These are phyloP conservation scores for Tenthredo scrophulariae DNA, from an alignment of 2,888 invertebrate genomes.

Conservation along the genomic window DNA sequence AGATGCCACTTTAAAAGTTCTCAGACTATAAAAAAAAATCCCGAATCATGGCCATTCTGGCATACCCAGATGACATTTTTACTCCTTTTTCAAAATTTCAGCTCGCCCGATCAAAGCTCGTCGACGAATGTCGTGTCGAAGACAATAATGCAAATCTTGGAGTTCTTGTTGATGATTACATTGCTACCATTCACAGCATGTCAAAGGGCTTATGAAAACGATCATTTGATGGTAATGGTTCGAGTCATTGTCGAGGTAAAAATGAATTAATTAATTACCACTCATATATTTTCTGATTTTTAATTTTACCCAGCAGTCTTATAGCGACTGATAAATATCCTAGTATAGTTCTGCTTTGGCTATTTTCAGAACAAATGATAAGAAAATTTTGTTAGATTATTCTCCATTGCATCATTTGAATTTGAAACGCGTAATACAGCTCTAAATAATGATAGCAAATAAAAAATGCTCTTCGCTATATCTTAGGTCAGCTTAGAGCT, in stretches of 20 bases:
- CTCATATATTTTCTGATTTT: background rate
- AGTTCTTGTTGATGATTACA: conserved; percentile 58
- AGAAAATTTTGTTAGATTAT: background rate
- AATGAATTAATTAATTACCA: background rate
- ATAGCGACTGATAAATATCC: background rate
- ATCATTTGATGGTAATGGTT: conserved; percentile 62
- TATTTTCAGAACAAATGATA: background rate
- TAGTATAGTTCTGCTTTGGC: background rate
- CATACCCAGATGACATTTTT: background rate
- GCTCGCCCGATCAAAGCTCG: background rate
- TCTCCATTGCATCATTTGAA: background rate
- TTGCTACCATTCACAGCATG: conserved; percentile 59
- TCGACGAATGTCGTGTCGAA: conserved; percentile 47
- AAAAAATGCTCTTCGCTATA: background rate
- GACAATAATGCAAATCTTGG: conserved; percentile 59
- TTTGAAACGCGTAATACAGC: background rate
- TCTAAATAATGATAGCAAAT: background rate
- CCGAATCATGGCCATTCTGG: background rate
- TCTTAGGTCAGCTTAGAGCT: conserved; percentile 66
- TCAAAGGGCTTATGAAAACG: conserved; percentile 64
- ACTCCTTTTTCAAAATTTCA: conserved; percentile 7
- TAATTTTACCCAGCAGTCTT: background rate
- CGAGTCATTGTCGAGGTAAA: conserved; percentile 65
- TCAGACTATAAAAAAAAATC: background rate
- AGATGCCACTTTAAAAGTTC: background rate